phyloP scores from a whole-genome alignment of 2,888 invertebrate genomes.

The Thalpophila matura region DNA sequence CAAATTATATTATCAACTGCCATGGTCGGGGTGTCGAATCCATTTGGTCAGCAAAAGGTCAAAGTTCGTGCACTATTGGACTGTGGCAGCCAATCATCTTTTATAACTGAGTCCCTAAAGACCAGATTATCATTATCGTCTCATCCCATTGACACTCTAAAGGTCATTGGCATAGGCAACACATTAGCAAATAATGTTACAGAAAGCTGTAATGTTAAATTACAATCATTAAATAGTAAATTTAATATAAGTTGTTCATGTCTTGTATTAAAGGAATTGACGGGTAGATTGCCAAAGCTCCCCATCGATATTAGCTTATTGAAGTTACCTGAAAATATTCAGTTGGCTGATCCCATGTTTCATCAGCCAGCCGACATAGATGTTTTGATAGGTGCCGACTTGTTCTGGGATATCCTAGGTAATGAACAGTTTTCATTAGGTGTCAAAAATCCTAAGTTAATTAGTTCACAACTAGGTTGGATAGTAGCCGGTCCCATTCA shows the following conservation, averaged over 20 bases:
- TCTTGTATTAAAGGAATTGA: slow-evolving; percentile 47
- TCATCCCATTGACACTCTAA: neutral
- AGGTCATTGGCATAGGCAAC: slow-evolving; percentile 26
- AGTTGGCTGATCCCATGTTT: slow-evolving; percentile 33
- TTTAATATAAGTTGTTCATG: slow-evolving; percentile 19
- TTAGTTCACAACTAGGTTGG: slow-evolving; percentile 25
- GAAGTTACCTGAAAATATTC: slow-evolving; percentile 10
- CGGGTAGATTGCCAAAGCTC: slow-evolving; percentile 6
- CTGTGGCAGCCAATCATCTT: slow-evolving; percentile 29
- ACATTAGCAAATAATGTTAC: neutral
- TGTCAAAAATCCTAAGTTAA: neutral
- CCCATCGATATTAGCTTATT: slow-evolving; percentile 5
- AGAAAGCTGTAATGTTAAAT: slow-evolving; percentile 4
- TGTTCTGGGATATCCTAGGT: slow-evolving; percentile 28
- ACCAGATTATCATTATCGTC: neutral
- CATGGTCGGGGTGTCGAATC: slow-evolving; percentile 17
- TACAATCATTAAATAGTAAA: neutral
- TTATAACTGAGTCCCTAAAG: slow-evolving; percentile 17
- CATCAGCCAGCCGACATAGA: slow-evolving; percentile 13
- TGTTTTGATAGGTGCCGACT: neutral
- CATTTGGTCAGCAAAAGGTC: neutral
- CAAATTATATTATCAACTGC: slow-evolving; percentile 22
- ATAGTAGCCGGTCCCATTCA: slow-evolving; percentile 19
- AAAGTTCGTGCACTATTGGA: slow-evolving; percentile 28
- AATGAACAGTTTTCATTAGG: slow-evolving; percentile 10